Evolutionary conservation across 2,797 vertebrate genomes (phyloP), one percentile per base, ranked within the genome.

Genomic region (Allobates femoralis): DNA sequence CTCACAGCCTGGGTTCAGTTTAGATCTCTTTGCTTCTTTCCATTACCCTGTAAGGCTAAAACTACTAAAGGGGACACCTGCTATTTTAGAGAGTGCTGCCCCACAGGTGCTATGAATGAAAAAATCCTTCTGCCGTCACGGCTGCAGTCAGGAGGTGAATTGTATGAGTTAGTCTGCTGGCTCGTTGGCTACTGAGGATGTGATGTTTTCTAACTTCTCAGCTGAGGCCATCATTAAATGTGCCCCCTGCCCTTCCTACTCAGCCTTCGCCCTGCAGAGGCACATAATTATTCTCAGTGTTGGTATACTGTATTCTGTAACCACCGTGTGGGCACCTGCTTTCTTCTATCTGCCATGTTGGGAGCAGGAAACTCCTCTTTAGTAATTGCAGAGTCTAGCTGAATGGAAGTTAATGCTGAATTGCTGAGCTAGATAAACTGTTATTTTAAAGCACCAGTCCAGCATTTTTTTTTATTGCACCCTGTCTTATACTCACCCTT

Each of bases 241-340:
- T 81, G 86, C 86, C 86, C 86, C 86, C 86, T 88, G 83, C 86
- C 83, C 86, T 85, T 88, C 67, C 77, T 50, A 66, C 69, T 85
- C 86, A 84, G 82, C 62, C 64, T 73, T 66, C 55, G 56, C 71
- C 86, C 83, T 51, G 71, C 83, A 81, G 86, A 76, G 86, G 77
- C 86, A 85, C 67, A 85, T 88, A 76, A 88, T 88, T 88, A 84
- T 87, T 75, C 77, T 62, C 82, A 81, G 82, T 50, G 26, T 58
- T 75, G 66, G 82, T 76, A 67, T 80, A 76, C 82, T 81, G 76
- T 53, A 32, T 75, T 69, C 56, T 71, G 50, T 84, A 58, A 87
- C 83, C 86, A 81, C 83, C 60, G 69, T 81, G 77, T 75, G 78
- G 82, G 81, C 67, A 74, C 41, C 55, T 41, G 58, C 86, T 88